Base-by-base conservation (phyloP, 2,797 vertebrate genomes). In the Pempheris klunzingeri region DNA sequence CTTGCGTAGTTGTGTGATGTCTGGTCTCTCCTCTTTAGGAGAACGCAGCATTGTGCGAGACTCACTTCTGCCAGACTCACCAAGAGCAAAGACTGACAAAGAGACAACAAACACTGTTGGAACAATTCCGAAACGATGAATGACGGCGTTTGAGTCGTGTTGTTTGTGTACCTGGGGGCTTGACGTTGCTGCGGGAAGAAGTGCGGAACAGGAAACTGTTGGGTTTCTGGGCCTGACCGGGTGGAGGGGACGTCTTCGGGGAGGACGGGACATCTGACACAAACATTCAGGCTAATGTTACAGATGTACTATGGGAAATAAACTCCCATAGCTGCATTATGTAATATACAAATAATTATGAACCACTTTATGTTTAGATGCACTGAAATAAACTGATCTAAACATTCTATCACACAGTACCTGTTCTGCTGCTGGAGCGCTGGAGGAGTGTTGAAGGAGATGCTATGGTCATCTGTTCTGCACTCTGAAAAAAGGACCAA, bases 121-220 rank as follows among this genome's bases (percentile, higher is more conserved):
- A 34, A 24, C 0, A 0, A 10, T 12, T 9, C 7, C 28, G 18
- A 8, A 28, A 10, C 11, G 1, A 15, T 30, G 17, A 7, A 0
- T n/a, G 14, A n/a, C n/a, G 2, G 63, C 30, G 6, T 32, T 32
- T 32, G 30, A 8, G 5, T 14, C 32, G 71, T 14, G 46, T 18
- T 1, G 11, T 13, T 15, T 4, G 0, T 3, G 46, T 46, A 96
- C 96, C 95, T 67, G 94, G 70, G 28, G 90, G 69, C 52, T 87
- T 94, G 78, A 93, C 76, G 0, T 73, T 92, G 89, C 88, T 89
- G 34, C 95, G 96, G 12, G 96, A 97, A 0, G 96, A 92, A 0
- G 95, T 83, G 15, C 96, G 95, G 88, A 97, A 97, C 66, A 97
- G 95, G 88, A 97, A 97, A 80, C 97, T 97, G 94, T 93, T 96